Percentiles rank a stretch among this genome's conserved stretches.
phyloP scores from a whole-genome alignment of 2,888 invertebrate genomes.

The Pseudoips prasinana region DNA sequence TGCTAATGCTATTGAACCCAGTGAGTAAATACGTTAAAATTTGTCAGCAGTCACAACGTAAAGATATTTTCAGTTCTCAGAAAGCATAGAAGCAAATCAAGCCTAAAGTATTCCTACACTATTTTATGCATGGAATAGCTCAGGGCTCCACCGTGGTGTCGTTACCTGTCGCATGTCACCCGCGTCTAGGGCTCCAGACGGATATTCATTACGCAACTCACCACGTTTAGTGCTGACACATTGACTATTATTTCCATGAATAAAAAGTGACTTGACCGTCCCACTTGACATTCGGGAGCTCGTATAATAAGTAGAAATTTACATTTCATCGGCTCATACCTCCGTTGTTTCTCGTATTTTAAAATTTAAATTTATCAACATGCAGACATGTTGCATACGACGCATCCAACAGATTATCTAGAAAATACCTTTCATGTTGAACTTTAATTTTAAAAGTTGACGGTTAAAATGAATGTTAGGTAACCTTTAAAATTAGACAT shows the following conservation, averaged over 20 bases:
- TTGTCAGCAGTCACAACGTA: too few species aligned
- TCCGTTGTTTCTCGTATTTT: conserved; percentile 41
- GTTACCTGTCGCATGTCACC: conserved; percentile 29
- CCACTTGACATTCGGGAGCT: conserved; percentile 57
- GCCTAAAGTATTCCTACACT: too few species aligned
- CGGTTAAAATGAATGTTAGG: conserved; percentile 44
- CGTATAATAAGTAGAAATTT: conserved; percentile 62
- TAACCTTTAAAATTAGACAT: conserved; percentile 57
- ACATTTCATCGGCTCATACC: conserved; percentile 53
- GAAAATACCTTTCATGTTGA: conserved; percentile 30
- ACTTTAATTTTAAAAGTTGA: conserved; percentile 55
- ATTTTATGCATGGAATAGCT: too few species aligned
- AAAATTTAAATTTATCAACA: conserved; percentile 40
- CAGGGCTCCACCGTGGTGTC: too few species aligned
- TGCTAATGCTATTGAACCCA: too few species aligned
- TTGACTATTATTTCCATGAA: conserved; percentile 61
- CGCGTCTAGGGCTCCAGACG: too few species aligned
- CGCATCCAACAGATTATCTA: conserved; percentile 23
- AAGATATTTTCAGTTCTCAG: too few species aligned
- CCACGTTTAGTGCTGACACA: conserved; percentile 51
- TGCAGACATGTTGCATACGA: conserved; percentile 6
- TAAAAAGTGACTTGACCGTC: conserved; percentile 59
- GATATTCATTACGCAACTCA: conserved; percentile 33
- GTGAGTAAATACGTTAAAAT: too few species aligned
- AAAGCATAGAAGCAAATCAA: too few species aligned